Percentiles rank a stretch among this genome's conserved stretches.
phyloP scores from a whole-genome alignment of 2,888 invertebrate genomes.

The Drosophila longiperda region DNA sequence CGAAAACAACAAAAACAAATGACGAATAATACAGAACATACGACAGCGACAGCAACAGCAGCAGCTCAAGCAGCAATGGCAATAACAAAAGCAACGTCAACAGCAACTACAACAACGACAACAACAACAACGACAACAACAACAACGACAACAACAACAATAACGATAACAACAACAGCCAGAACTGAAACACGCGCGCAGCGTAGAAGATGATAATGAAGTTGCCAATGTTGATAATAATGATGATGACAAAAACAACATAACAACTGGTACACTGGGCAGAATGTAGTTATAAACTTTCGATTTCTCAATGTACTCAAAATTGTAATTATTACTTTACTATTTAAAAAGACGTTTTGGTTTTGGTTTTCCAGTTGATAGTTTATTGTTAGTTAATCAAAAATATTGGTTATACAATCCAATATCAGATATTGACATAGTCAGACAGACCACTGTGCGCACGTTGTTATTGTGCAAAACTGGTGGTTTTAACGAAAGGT shows the following conservation, averaged over 20 bases:
- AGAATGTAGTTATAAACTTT: background rate
- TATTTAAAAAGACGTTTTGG: background rate
- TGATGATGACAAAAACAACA: conserved; percentile 75
- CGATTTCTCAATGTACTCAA: background rate
- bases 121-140: conserved; percentile 41
- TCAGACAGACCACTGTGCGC: conserved; percentile 62
- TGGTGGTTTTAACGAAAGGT: conserved; percentile 67
- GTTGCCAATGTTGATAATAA: conserved; percentile 73
- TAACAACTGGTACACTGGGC: conserved; percentile 68
- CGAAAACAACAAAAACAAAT: conserved; percentile 70
- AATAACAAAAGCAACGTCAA: conserved; percentile 46
- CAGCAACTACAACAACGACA: conserved; percentile 41
- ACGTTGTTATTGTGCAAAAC: conserved; percentile 73
- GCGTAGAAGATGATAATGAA: conserved; percentile 67
- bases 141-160: conserved; percentile 39
- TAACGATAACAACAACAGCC: conserved; percentile 50
- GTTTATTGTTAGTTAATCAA: background rate
- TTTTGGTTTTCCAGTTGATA: background rate
- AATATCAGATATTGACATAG: background rate
- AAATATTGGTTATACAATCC: background rate
- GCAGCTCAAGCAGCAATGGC: conserved; percentile 35
- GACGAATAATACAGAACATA: conserved; percentile 68
- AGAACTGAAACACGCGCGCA: conserved; percentile 73
- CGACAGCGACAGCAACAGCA: conserved; percentile 53
- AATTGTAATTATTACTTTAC: background rate